A percentile compares a stretch with the other conserved stretches of the same genome.
Evolutionary conservation across 2,797 vertebrate genomes (phyloP).

Genomic region (Xiphophorus birchmanni): DNA sequence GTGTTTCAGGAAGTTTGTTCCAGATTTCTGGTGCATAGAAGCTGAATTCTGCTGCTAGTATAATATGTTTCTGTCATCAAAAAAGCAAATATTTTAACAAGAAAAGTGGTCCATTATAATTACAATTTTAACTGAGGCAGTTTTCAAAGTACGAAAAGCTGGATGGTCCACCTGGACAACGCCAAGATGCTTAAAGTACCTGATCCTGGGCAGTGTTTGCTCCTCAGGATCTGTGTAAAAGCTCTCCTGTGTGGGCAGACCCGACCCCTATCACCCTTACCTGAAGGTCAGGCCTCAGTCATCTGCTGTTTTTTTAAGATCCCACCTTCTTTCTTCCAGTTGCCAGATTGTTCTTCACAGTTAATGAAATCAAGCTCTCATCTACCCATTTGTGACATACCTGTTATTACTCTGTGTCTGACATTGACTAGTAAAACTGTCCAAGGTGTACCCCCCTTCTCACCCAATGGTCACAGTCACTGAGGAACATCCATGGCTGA

Average conservation of each 20-base stretch:
- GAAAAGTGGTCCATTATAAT: neutral
- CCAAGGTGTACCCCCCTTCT: neutral
- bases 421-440: too few relatives aligned
- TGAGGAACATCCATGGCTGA: neutral
- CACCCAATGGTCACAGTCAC: neutral
- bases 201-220: neutral
- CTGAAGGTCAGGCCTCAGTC: neutral
- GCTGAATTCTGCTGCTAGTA: too few relatives aligned
- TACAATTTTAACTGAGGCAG: neutral
- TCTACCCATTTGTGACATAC: too few relatives aligned
- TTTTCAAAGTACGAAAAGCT: neutral
- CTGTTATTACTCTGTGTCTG: too few relatives aligned
- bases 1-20: too few relatives aligned
- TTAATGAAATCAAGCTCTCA: too few relatives aligned
- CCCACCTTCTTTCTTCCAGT: neutral
- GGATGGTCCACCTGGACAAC: neutral
- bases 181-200: neutral
- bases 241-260: neutral
- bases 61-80: neutral
- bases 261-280: neutral
- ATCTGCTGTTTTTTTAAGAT: neutral
- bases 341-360: neutral
- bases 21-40: too few relatives aligned
- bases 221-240: neutral
- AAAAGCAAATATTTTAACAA: neutral